Evolutionary conservation across 2,113 vertebrate species (phyloP).

Genomic region (Merops nubicus): DNA sequence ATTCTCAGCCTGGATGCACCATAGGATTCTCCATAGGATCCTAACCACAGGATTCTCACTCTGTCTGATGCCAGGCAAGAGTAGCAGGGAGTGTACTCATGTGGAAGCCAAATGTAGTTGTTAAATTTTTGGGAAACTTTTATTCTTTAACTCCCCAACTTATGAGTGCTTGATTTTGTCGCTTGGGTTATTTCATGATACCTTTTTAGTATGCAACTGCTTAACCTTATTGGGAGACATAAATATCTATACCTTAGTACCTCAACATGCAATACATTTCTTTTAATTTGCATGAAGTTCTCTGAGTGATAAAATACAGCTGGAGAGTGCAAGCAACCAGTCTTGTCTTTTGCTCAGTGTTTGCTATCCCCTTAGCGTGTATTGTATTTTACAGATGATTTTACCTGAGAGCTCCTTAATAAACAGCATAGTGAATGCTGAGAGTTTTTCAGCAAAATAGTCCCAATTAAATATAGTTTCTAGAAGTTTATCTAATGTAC

Average conservation of each 20-base stretch:
- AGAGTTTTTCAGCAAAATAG: neutral
- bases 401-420: neutral
- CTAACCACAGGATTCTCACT: no score
- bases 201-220: neutral
- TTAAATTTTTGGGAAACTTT: neutral
- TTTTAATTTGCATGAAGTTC: neutral
- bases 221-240: neutral
- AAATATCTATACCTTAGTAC: neutral
- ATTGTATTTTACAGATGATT: neutral
- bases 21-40: no score
- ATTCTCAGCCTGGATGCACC: neutral
- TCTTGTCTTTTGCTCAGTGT: neutral
- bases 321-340: neutral
- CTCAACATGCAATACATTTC: neutral
- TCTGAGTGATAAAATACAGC: neutral
- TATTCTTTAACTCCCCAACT: neutral
- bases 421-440: neutral
- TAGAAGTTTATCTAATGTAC: neutral
- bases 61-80: neutral
- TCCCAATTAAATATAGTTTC: neutral
- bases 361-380: neutral
- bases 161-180: neutral
- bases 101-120: neutral
- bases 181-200: neutral
- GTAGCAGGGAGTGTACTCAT: neutral